Percentiles rank a stretch among this genome's conserved stretches.
Conservation (phyloP, 2,797 vertebrate species). For the Cryptoblepharus egeriae region DNA sequence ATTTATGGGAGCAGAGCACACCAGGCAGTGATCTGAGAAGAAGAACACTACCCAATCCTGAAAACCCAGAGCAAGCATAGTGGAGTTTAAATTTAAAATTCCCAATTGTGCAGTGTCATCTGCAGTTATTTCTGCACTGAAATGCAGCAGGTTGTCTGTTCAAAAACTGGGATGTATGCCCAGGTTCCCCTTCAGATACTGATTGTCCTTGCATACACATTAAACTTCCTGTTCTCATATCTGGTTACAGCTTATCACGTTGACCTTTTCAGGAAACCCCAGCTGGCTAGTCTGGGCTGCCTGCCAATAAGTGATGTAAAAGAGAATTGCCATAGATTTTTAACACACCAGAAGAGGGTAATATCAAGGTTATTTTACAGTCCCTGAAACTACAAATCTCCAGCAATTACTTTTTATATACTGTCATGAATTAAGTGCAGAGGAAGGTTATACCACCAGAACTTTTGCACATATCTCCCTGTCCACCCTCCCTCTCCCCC, state of each 20-base stretch:
- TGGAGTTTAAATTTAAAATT: not conserved
- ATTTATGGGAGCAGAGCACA: too few species aligned
- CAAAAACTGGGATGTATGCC: not conserved
- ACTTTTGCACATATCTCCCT: not conserved
- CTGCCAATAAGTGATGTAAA: not conserved
- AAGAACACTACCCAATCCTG: too few species aligned
- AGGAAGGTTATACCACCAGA: not conserved
- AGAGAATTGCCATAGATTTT: not conserved
- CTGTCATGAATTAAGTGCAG: not conserved
- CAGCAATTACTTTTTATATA: too few species aligned
- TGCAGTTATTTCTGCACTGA: too few species aligned
- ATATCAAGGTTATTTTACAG: not conserved
- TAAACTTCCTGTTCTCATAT: not conserved
- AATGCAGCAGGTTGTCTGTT: not conserved
- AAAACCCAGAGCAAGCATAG: too few species aligned
- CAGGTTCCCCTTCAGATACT: not conserved
- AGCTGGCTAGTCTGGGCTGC: not conserved
- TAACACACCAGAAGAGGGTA: not conserved
- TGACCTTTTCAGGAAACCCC: conserved; percentile 20
- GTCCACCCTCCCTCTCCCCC: not conserved
- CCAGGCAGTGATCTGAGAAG: too few species aligned
- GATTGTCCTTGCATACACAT: not conserved
- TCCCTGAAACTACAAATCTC: not conserved
- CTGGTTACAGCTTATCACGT: not conserved
- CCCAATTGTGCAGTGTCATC: too few species aligned